Evolutionary conservation across 2,888 invertebrate species (phyloP), one percentile per base, ranked within the genome.

Genomic region (Lasiommata megera): DNA sequence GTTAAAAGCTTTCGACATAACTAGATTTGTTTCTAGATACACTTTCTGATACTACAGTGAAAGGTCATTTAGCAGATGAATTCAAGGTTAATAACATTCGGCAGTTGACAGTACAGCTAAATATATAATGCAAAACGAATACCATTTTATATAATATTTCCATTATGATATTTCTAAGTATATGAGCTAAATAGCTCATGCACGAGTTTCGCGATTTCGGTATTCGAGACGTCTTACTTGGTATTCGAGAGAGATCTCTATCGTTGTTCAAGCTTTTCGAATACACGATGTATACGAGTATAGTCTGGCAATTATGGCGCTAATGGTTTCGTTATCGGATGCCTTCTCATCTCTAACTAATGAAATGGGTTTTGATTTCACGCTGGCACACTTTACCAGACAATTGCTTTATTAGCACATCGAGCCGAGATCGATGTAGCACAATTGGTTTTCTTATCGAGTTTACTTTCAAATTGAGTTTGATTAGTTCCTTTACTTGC

Each of bases 241-340:
- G 38, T 51, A 51, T 38, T 38, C 38, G 50, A 38, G 28, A 38
- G 14, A 14, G 50, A 51, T 51, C 14, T 23, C 50, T 51, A 51
- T 51, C 50, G 16, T 38, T 40, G 28, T 38, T 51, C 6, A 16
- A 38, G 31, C 38, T 67, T 74, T 55, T 55, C 34, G 37, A 53
- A 44, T 37, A 44, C 18, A 31, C 41, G 18, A 18, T 38, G 40
- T 34, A 31, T n/a, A n/a, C 31, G 7, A 1, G 1, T 38, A 40
- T 29, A 40, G 51, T 31, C 28, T 41, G 73, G 78, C 75, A 82
- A 86, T 87, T 82, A 84, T 78, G 71, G 64, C 31, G 58, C 73
- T 83, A 84, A 85, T 86, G 77, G 76, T 77, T 80, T 83, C 74
- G 74, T 84, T 87, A 86, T 84, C 84, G 76, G 74, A 76, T 67